Evolutionary conservation across 2,888 invertebrate species (phyloP), one percentile per base, ranked within the genome.

Genomic region (Drosophila multiciliata): DNA sequence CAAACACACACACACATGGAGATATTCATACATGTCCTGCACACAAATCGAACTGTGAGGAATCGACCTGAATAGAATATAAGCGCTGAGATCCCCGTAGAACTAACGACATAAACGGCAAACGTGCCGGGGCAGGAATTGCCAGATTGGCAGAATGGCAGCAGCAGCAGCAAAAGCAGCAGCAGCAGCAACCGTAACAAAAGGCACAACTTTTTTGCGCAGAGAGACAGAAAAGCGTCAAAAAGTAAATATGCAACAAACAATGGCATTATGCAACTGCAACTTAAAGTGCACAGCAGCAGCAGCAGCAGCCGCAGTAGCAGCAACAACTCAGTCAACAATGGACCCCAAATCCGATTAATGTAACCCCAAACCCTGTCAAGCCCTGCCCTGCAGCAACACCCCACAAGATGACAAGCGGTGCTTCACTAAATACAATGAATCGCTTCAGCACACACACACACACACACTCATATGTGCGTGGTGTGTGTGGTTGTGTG

Each of bases 201-300:
- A 73, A 76, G 79, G 68, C 71, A 78, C 42, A 40, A 75, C 66
- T 48, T 63, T 72, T 82, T 54, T 49, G 36, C 71, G 40, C 50
- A 42, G 48, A 29, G 74, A 79, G 85, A 82, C 67, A 70, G 77
- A 66, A 65, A 88, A 74, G 68, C 89, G 87, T 86, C 85, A 86
- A 90, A 90, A 86, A 90, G 90, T 88, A 86, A 86, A 86, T 86
- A 86, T 90, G 85, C 85, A 86, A 88, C 90, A 86, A 88, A 86
- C 85, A 86, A 86, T 86, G 73, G 90, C 78, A 86, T 86, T 88
- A 86, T 86, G 78, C 87, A 85, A 78, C 66, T 78, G 79, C 55
- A 78, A 73, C 69, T 74, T 74, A 68, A 77, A 81, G 82, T 74
- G 81, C 73, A 63, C 81, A 79, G 61, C 67, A 59, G 36, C 42